These are phyloP conservation scores for Epizoanthus ramosus DNA, from an alignment of 92 coral and sea anemone genomes.

Conservation along the genomic window DNA sequence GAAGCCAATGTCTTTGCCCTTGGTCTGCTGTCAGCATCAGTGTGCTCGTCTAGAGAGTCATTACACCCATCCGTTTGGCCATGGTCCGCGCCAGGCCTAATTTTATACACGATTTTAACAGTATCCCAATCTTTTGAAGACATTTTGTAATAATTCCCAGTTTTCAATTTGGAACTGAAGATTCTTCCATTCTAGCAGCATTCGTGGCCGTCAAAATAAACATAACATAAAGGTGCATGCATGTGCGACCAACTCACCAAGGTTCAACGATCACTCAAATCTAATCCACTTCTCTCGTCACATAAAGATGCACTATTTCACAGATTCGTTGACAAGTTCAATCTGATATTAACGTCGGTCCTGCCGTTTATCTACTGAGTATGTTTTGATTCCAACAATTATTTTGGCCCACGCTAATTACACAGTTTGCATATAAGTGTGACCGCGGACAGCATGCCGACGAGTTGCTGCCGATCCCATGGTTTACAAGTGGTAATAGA, in stretches of 20 bases:
- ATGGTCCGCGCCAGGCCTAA: constrained; percentile 59
- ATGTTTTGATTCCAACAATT: background rate
- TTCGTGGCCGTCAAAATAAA: constrained; percentile 16
- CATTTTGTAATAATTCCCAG: background rate
- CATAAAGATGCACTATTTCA: background rate
- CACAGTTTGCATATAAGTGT: background rate
- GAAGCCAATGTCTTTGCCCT: too few species aligned
- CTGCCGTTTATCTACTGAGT: background rate
- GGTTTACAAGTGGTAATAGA: too few species aligned
- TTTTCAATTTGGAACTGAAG: too few species aligned
- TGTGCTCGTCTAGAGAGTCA: constrained; percentile 40
- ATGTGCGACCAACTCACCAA: too few species aligned
- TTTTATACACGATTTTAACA: constrained; percentile 47
- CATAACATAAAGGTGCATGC: too few species aligned
- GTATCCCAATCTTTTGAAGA: constrained; percentile 64
- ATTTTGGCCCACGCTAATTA: background rate
- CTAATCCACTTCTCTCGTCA: background rate
- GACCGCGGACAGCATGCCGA: background rate
- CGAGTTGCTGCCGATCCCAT: background rate
- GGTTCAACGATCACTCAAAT: background rate
- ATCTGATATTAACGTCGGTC: background rate
- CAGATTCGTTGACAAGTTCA: too few species aligned
- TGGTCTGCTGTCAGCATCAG: background rate
- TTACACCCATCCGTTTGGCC: constrained; percentile 46
- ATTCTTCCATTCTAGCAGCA: background rate